Percentiles rank a stretch among this genome's conserved stretches.
phyloP scores from a whole-genome alignment of 1,140 invertebrate species.

The Ostrea denselamellosa region DNA sequence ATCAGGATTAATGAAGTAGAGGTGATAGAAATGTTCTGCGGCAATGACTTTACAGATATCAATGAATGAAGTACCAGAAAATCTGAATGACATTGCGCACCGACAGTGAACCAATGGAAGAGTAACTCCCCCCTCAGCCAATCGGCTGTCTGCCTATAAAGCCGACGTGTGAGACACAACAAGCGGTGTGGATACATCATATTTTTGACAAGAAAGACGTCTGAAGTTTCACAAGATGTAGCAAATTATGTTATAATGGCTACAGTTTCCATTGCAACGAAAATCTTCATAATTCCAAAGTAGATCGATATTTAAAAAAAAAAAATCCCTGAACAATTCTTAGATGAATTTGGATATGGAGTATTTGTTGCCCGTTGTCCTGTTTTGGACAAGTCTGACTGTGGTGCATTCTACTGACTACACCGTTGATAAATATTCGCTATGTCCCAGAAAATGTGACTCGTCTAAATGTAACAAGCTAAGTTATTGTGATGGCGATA shows the following conservation, averaged over 20 bases:
- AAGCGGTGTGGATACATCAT: constrained; percentile 18
- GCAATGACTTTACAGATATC: not conserved
- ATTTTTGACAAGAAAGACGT: constrained; percentile 36
- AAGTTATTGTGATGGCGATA: constrained; percentile 64
- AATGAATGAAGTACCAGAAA: constrained; percentile 5
- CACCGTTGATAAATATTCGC: not conserved
- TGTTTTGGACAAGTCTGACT: constrained; percentile 25
- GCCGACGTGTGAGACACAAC: not conserved
- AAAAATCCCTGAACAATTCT: not conserved
- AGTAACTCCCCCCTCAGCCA: not conserved
- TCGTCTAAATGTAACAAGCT: constrained; percentile 62
- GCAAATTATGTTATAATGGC: not conserved
- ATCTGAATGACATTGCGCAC: constrained; percentile 37
- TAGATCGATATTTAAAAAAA: not conserved
- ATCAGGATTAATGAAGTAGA: constrained; percentile 12
- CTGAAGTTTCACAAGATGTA: constrained; percentile 36
- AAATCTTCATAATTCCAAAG: constrained; percentile 18
- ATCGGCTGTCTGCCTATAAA: constrained; percentile 20
- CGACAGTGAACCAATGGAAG: constrained; percentile 16
- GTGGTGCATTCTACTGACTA: not conserved
- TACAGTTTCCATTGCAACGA: not conserved
- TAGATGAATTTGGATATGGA: not conserved
- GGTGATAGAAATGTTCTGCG: not conserved
- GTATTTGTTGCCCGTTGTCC: not conserved
- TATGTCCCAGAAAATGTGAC: constrained; percentile 63